Percentiles rank a stretch among this genome's conserved stretches.
phyloP scores from a whole-genome alignment of 2,113 vertebrate species.

The Sphyrna mokarran region DNA sequence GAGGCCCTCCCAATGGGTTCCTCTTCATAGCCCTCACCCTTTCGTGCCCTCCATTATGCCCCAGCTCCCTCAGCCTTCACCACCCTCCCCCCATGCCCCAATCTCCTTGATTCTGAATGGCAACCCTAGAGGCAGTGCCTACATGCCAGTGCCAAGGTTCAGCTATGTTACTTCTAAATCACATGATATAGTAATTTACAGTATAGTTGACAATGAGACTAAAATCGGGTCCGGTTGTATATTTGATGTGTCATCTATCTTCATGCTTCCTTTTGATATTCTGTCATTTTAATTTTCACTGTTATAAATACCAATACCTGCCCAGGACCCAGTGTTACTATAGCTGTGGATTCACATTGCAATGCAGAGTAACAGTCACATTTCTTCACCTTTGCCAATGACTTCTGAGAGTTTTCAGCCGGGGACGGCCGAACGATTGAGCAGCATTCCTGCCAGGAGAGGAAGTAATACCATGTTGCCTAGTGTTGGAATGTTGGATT shows the following conservation, averaged over 20 bases:
- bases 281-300: neutral
- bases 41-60: no score
- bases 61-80: no score
- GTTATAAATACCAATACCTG: neutral
- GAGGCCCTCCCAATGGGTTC: no score
- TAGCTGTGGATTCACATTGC: neutral
- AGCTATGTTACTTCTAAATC: neutral
- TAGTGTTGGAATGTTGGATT: neutral
- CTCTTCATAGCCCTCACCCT: no score
- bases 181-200: neutral
- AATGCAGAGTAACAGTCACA: neutral
- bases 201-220: neutral
- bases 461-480: neutral
- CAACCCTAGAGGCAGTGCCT: no score
- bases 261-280: neutral
- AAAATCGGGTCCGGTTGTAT: neutral
- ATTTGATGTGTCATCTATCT: neutral
- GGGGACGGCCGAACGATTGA: neutral
- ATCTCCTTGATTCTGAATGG: no score
- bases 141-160: neutral
- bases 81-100: no score
- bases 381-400: neutral
- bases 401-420: neutral
- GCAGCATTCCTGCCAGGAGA: neutral
- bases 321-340: neutral